A percentile compares a stretch with the other conserved stretches of the same genome.
phyloP scores from a whole-genome alignment of 2,797 vertebrate genomes.

The Todus mexicanus region DNA sequence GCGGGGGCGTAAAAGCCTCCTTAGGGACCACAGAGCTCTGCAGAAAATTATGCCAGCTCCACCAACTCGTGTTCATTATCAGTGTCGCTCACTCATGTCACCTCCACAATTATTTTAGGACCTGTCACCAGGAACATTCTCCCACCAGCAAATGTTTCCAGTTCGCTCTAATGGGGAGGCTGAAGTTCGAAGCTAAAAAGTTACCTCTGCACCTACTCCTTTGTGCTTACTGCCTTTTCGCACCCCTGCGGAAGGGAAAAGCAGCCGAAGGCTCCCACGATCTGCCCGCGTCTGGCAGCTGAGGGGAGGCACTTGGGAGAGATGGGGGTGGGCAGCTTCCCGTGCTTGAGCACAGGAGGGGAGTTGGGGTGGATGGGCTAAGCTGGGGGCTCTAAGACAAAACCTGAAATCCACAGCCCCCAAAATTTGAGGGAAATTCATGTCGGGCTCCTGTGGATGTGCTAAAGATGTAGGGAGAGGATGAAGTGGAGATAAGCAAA shows the following conservation, averaged over 20 bases:
- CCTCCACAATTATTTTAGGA: slow-evolving; percentile 58
- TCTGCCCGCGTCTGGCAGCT: neutral
- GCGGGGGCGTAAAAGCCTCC: slow-evolving; percentile 53
- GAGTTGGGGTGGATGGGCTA: neutral
- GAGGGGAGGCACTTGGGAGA: neutral
- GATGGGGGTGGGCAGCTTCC: neutral
- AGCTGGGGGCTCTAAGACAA: neutral
- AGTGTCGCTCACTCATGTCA: slow-evolving; percentile 42
- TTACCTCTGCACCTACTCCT: slow-evolving; percentile 13
- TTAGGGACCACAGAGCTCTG: slow-evolving; percentile 7
- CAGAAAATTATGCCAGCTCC: slow-evolving; percentile 35
- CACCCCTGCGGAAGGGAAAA: neutral
- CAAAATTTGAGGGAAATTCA: fast-evolving
- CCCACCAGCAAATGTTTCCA: slow-evolving; percentile 57
- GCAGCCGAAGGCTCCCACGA: neutral
- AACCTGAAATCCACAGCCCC: neutral
- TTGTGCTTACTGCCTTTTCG: neutral
- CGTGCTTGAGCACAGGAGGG: fast-evolving
- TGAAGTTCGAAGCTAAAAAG: neutral
- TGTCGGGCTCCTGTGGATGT: neutral
- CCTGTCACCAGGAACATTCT: slow-evolving; percentile 51
- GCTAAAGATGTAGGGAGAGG: neutral
- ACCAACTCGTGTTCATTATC: slow-evolving; percentile 43
- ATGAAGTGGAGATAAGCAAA: neutral
- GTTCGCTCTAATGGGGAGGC: neutral